These are phyloP conservation scores for Flexamia atlantica DNA, from an alignment of 2,888 invertebrate genomes.

Conservation along the genomic window DNA sequence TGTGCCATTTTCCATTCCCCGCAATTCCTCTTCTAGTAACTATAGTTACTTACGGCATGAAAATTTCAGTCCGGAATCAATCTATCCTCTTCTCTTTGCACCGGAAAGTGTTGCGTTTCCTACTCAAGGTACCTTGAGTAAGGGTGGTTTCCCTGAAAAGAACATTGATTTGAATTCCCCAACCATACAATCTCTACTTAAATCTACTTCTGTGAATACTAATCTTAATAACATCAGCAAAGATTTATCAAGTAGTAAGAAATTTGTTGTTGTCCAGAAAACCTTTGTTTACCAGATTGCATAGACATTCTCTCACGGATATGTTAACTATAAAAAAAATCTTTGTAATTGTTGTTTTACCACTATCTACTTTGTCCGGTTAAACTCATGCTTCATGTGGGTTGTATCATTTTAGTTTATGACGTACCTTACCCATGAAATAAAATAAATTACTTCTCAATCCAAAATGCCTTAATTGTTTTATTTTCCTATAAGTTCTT, in stretches of 20 bases:
- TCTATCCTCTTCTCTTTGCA: conserved; percentile 12
- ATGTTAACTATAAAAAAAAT: too few relatives aligned
- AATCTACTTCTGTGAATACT: neutral
- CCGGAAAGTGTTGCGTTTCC: neutral
- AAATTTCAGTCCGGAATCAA: neutral
- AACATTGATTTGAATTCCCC: neutral
- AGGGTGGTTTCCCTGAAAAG: neutral
- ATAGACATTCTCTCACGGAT: too few relatives aligned
- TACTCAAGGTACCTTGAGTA: neutral
- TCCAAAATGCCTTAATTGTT: too few relatives aligned
- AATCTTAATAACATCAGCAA: neutral
- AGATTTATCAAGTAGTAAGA: neutral
- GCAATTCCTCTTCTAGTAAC: neutral
- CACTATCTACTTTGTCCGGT: too few relatives aligned
- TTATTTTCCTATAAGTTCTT: too few relatives aligned
- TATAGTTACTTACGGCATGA: neutral
- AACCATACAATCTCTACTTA: neutral
- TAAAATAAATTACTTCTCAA: too few relatives aligned
- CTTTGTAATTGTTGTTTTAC: too few relatives aligned
- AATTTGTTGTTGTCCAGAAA: conserved; percentile 19
- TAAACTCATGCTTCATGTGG: too few relatives aligned
- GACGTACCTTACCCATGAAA: too few relatives aligned
- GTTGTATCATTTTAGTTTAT: too few relatives aligned
- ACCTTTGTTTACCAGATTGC: neutral
- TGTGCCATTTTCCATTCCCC: neutral